phyloP scores from a whole-genome alignment of 2,113 vertebrate species.

The Tachycineta bicolor region DNA sequence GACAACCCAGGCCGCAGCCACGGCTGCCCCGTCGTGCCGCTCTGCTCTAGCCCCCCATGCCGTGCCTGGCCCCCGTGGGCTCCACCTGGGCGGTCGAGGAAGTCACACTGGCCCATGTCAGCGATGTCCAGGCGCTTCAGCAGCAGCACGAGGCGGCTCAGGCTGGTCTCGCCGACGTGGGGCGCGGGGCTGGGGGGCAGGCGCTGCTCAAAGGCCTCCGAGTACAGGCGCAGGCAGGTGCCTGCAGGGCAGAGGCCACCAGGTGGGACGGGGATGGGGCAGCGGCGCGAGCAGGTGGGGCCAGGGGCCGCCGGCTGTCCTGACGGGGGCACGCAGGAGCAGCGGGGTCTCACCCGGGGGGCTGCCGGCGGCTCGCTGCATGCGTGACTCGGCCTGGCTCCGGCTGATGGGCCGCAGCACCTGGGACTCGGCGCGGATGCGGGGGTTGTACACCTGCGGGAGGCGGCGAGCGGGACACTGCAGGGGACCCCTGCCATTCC shows the following conservation, averaged over 20 bases:
- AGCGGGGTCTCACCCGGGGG: neutral
- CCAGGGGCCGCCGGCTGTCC: neutral
- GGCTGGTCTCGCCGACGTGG: slow-evolving; percentile 86
- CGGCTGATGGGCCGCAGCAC: slow-evolving; percentile 88
- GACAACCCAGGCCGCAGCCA: accelerated
- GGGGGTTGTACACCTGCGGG: slow-evolving; percentile 90
- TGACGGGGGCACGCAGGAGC: accelerated
- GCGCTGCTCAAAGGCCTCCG: slow-evolving; percentile 77
- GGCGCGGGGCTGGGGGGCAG: slow-evolving; percentile 75
- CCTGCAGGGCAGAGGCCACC: slow-evolving; percentile 68
- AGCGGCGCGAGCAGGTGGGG: neutral
- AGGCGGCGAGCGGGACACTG: neutral
- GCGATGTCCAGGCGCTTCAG: slow-evolving; percentile 88
- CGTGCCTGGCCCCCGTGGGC: accelerated
- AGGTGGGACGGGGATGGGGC: neutral
- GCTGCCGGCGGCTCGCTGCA: slow-evolving; percentile 70
- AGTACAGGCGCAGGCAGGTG: slow-evolving; percentile 88
- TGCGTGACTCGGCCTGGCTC: slow-evolving; percentile 87
- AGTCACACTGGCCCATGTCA: slow-evolving; percentile 86
- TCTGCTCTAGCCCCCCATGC: neutral
- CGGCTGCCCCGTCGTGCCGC: accelerated
- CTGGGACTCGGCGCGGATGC: slow-evolving; percentile 90
- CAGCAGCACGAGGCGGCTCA: slow-evolving; percentile 84
- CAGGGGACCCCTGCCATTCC: neutral
- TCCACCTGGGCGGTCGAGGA: slow-evolving; percentile 85